A percentile compares a stretch with the other conserved stretches of the same genome.
These are phyloP conservation scores for Platyura marginata DNA, from an alignment of 1,140 invertebrate species.

Conservation along the genomic window DNA sequence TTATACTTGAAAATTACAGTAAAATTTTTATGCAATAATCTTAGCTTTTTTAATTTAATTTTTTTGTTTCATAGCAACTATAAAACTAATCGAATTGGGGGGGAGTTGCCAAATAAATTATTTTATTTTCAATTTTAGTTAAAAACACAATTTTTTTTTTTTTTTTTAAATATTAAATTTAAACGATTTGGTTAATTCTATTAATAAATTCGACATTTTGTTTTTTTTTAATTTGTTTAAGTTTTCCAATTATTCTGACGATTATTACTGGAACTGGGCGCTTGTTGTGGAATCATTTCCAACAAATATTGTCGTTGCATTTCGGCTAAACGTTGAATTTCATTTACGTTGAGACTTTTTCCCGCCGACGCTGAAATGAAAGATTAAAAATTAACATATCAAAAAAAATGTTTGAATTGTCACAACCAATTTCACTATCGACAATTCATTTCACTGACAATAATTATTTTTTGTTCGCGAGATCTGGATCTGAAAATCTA, in stretches of 20 bases:
- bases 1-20: too few relatives aligned
- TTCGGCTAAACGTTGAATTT: constrained; percentile 67
- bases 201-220: too few relatives aligned
- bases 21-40: too few relatives aligned
- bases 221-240: too few relatives aligned
- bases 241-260: constrained; percentile 26
- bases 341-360: constrained; percentile 38
- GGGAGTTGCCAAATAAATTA: too few relatives aligned
- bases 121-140: too few relatives aligned
- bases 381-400: constrained; percentile 6
- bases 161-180: too few relatives aligned
- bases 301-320: constrained; percentile 88
- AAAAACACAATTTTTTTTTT: too few relatives aligned
- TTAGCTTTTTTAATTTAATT: too few relatives aligned
- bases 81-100: too few relatives aligned
- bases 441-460: neutral
- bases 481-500: neutral
- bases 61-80: too few relatives aligned
- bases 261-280: constrained; percentile 13
- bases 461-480: neutral
- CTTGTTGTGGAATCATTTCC: constrained; percentile 75
- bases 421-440: neutral
- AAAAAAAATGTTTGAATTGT: neutral
- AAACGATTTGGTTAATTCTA: too few relatives aligned
- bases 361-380: constrained; percentile 22